Evolutionary conservation across 2,113 vertebrate genomes (phyloP), one percentile per base, ranked within the genome.

Genomic region (Oryzias melastigma): DNA sequence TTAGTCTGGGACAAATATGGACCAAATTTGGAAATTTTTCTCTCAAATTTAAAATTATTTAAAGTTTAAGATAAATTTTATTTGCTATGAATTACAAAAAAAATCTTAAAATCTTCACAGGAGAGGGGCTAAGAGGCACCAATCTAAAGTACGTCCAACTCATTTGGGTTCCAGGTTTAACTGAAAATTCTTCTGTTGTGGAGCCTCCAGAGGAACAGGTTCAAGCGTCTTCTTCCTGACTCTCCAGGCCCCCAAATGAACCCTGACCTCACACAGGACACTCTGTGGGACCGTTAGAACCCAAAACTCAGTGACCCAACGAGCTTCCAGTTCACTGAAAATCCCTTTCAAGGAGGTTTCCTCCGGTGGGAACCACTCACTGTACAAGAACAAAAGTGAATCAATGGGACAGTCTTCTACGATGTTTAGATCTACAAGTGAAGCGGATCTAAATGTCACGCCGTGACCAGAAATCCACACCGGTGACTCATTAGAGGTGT

Each of bases 271-370:
- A 51, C 49, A 20, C 8, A 14, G 4, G 44, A 54, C 14, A 13
- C 47, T 20, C 60, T 52, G 24, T 46, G 48, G 14, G 25, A 51
- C 40, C 18, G 14, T 24, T 22, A 45, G 15, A 57, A 24, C 46
- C 29, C 29, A 43, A 66, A 66, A 18, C 10, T 10, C 62, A 57
- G 0, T 62, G 60, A 58, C 27, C 43, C 2, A 1, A 55, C 50
- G 43, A 45, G n/a, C 51, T 80, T 65, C 60, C 73, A 54, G 49
- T 42, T 72, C n/a, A 18, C 17, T 62, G 57, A 57, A 52, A 63
- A 73, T 63, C 29, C 24, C 57, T 18, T 65, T 75, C 7, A 64
- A 57, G 0, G 48, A 58, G 41, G 53, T 54, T 7, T 27, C n/a
- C 14, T 24, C 13, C 4, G 20, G n/a, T 48, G 52, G 40, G 5